Evolutionary conservation across 2,888 invertebrate species (phyloP), one percentile per base, ranked within the genome.

Genomic region (Apodemia mormo): DNA sequence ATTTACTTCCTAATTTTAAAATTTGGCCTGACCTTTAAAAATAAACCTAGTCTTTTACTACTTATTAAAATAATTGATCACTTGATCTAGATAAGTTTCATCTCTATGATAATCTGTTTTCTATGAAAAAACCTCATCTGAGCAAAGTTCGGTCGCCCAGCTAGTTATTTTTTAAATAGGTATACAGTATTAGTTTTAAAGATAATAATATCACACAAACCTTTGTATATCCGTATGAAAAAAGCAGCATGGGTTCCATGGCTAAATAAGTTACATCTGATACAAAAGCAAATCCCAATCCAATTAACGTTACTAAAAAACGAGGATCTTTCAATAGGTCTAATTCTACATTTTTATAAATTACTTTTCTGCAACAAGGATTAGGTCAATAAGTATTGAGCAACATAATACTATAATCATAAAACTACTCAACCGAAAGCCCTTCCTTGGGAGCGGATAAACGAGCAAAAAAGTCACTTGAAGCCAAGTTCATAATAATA

Each of bases 241-340:
- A 92, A 71, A 96, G 87, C 73, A 96, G 87, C 85, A 95, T 87
- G 0, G 96, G 96, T 75, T 96, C 92, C 80, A 96, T 90, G 0
- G 94, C 94, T 45, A 94, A 83, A 75, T 96, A 96, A 0, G 94
- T 95, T 29, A 94, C 94, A 78, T 96, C 96, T 2, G 95, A 94
- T 0, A 94, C 94, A 72, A 95, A 94, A 0, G 94, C 94, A 67
- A 96, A 94, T 2, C 95, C 94, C 7, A 95, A 85, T 1, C 96
- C 96, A 2, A 92, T 78, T 30, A 93, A 77, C 14, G 86, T 92
- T 77, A 85, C 91, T 49, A 88, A 85, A 71, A 86, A 93, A 72
- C 81, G 88, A 69, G 82, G 94, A 76, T 84, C 88, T 75, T 87
- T 92, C 61, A 93, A 71, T 22, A 93, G 79, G 72, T 92, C 92